Evolutionary conservation across 1,140 invertebrate species (phyloP), one percentile per base, ranked within the genome.

Genomic region (Pseudoatta argentina): DNA sequence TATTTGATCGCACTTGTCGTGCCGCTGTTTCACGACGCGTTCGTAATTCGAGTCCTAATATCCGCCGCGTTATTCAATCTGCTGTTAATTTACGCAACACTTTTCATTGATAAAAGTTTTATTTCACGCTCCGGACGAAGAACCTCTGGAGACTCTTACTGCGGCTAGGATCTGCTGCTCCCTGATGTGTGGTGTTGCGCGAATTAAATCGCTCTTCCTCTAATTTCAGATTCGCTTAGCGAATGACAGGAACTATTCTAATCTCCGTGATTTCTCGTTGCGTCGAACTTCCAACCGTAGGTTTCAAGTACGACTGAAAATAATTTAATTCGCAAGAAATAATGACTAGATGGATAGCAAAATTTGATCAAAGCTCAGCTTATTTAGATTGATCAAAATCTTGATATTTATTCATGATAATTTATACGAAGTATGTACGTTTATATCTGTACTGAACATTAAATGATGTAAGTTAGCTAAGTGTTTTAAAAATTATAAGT

Each of bases 1-100:
- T 55, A 89, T 72, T 48, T 10, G 67, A 57, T 21, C 69, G 44
- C 57, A 85, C 77, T 85, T 89, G 87, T 44, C 71, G 39, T 39
- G 57, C 53, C 34, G 67, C 12, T 14, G 16, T 85, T 59, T 66
- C 61, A n/a, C 51, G n/a, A 44, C 44, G 30, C 48, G 12, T 39
- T 64, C 55, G 83, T 86, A 72, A 86, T 86, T 39, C 51, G 21
- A 24, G 82, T 73, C 69, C 10, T 24, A 51, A 69, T 73, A 88
- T 67, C 77, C 24, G 30, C 14, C 7, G 53, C 24, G 55, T 81
- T 88, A 87, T 63, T 57, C 69, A 61, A 89, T 39, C 18, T 39
- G 27, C 30, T 24, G 53, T 73, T 55, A 87, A 87, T 66, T 44
- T 59, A 51, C 66, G 66, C 66, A 69, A 69, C 24, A 51, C 4